A percentile compares a stretch with the other conserved stretches of the same genome.
phyloP scores from a whole-genome alignment of 2,888 invertebrate genomes.

The Agrotis exclamationis region DNA sequence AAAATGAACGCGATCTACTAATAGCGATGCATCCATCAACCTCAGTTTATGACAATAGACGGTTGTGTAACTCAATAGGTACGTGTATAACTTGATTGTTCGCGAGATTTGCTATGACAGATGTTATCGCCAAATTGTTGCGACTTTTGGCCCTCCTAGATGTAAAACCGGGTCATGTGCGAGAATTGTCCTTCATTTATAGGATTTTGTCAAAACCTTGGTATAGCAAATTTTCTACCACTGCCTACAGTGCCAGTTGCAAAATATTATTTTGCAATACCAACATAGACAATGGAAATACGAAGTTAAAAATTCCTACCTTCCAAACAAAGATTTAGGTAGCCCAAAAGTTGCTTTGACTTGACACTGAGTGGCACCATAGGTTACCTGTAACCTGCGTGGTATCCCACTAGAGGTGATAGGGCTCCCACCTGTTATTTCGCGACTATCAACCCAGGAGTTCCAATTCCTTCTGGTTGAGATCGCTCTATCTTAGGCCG shows the following conservation, averaged over 20 bases:
- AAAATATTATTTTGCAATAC: not conserved
- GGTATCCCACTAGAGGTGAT: too few relatives aligned
- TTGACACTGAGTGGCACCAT: too few relatives aligned
- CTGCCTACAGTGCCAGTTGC: not conserved
- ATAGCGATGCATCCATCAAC: constrained; percentile 6
- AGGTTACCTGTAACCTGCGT: too few relatives aligned
- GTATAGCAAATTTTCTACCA: constrained; percentile 1
- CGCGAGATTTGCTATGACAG: constrained; percentile 36
- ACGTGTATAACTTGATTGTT: constrained; percentile 30
- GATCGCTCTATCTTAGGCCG: too few relatives aligned
- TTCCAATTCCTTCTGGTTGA: too few relatives aligned
- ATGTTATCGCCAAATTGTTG: constrained; percentile 39
- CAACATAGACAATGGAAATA: not conserved
- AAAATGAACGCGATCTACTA: not conserved
- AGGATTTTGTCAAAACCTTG: constrained; percentile 10
- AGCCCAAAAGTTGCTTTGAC: not conserved
- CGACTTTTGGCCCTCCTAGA: constrained; percentile 36
- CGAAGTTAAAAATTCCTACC: too few relatives aligned
- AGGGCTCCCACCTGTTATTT: too few relatives aligned
- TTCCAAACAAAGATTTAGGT: not conserved
- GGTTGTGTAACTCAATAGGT: constrained; percentile 41
- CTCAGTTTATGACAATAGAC: constrained; percentile 18
- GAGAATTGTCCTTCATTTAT: constrained; percentile 19
- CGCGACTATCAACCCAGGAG: too few relatives aligned
- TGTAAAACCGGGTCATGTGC: constrained; percentile 38